These are phyloP conservation scores for Argyrosomus japonicus DNA, from an alignment of 2,113 vertebrate species.

Conservation along the genomic window DNA sequence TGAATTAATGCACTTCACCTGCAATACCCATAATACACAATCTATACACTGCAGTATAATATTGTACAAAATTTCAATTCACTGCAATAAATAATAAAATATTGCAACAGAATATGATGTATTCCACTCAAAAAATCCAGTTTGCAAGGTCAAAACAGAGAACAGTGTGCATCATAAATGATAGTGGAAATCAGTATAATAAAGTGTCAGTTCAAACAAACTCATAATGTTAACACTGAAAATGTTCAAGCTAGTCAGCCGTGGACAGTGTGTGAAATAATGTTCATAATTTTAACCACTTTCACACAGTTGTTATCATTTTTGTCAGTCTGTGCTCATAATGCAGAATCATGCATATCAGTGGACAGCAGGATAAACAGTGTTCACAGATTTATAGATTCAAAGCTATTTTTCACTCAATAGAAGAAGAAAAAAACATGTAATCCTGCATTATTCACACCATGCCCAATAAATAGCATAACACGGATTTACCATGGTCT, in stretches of 20 bases:
- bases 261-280: constrained; percentile 41
- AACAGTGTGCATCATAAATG: background rate
- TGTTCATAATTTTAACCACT: constrained; percentile 13
- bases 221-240: constrained; percentile 5
- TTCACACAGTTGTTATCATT: constrained; percentile 27
- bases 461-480: constrained; percentile 41
- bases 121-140: background rate
- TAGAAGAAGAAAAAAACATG: constrained; percentile 23
- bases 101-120: background rate
- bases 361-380: constrained; percentile 53
- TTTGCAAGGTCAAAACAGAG: constrained; percentile 20
- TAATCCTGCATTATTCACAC: constrained; percentile 68
- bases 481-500: constrained; percentile 47
- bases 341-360: constrained; percentile 41
- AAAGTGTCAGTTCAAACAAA: constrained; percentile 33
- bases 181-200: constrained; percentile 37
- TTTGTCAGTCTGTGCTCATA: constrained; percentile 31
- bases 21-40: background rate
- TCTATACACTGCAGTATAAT: background rate
- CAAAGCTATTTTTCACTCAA: constrained; percentile 58
- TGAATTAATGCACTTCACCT: background rate
- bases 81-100: background rate
- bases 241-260: constrained; percentile 17
- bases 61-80: background rate
- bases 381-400: constrained; percentile 50